A percentile compares a stretch with the other conserved stretches of the same genome.
These are phyloP conservation scores for Coracopsis vasa DNA, from an alignment of 2,113 vertebrate genomes.

Conservation along the genomic window DNA sequence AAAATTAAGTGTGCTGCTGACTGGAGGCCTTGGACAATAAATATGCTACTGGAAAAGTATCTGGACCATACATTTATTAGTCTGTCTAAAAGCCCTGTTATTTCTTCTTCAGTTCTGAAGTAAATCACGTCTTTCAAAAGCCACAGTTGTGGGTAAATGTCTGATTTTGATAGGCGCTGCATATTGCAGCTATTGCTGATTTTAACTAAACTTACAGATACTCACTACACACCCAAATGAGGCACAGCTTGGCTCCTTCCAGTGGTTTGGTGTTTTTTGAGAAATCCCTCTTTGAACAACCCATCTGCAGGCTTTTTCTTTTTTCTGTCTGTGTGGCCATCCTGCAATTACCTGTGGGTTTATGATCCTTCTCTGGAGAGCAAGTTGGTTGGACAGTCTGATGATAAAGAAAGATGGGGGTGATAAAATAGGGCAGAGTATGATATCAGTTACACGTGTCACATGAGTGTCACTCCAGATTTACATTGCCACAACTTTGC, in stretches of 20 bases:
- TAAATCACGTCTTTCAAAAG: slow-evolving; percentile 51
- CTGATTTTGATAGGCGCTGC: slow-evolving; percentile 34
- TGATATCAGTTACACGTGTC: slow-evolving; percentile 28
- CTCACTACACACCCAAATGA: slow-evolving; percentile 16
- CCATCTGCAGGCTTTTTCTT: slow-evolving; percentile 55
- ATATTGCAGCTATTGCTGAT: slow-evolving; percentile 44
- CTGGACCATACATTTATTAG: slow-evolving; percentile 54
- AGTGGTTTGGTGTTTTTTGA: slow-evolving; percentile 26
- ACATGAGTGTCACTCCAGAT: not conserved
- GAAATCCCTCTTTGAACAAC: slow-evolving; percentile 58
- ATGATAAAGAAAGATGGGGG: slow-evolving; percentile 28
- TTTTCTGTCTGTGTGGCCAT: slow-evolving; percentile 64
- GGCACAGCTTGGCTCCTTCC: slow-evolving; percentile 39
- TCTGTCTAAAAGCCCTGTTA: slow-evolving; percentile 47
- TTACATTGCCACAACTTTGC: not conserved
- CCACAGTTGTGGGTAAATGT: slow-evolving; percentile 13
- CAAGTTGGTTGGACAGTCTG: slow-evolving; percentile 7
- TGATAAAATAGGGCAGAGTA: slow-evolving; percentile 38
- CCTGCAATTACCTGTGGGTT: slow-evolving; percentile 63
- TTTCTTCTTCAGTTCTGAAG: slow-evolving; percentile 50
- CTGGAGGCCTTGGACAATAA: slow-evolving; percentile 57
- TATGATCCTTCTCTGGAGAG: slow-evolving; percentile 50
- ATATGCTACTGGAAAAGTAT: slow-evolving; percentile 55
- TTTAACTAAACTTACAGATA: slow-evolving; percentile 23
- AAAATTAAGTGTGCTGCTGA: slow-evolving; percentile 60